Evolutionary conservation across 1,140 invertebrate genomes (phyloP), one percentile per base, ranked within the genome.

Genomic region (Anoplophora glabripennis): DNA sequence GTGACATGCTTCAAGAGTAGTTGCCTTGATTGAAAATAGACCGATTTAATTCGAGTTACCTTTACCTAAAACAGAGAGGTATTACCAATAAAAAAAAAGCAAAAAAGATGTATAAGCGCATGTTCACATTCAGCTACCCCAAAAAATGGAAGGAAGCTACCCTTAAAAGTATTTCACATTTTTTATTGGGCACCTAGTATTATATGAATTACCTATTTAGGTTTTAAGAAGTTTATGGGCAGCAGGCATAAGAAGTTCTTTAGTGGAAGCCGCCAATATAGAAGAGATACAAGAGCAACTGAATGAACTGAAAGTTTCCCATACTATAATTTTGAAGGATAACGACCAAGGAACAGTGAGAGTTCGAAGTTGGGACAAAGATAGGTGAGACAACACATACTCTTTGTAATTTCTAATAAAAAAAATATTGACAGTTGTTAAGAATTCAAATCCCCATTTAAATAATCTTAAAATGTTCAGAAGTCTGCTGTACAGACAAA

Each of bases 271-370:
- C 0, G 62, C 63, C 7, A 83, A 76, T 42, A 68, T 83, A 15
- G 85, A 89, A 69, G 88, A 90, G 40, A 82, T 86, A 11, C 80
- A 88, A 63, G 85, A 87, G 55, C 80, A 85, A 58, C 86, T 86
- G 41, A 74, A 75, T 28, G 82, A 85, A 47, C 75, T 85, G 40
- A 79, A 79, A 14, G 84, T 90, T 4, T 77, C 79, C 42, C 81
- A 87, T 69, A 80, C 89, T 15, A 79, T 92, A 7, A 76, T 89
- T 14, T 74, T 91, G 7, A 89, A 85, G 65, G 84, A 84, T 53
- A 77, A 76, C 0, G 88, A 90, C 64, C 79, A 80, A 54, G 81
- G 83, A 1, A 79, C 63, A 12, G 74, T 88, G 11, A 80, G 80
- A 60, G 77, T 90, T 38, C 75, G 82, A 41, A 80, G 78, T 11